Base-by-base conservation (phyloP, 2,797 vertebrate species). In the Echeneis naucrates region DNA sequence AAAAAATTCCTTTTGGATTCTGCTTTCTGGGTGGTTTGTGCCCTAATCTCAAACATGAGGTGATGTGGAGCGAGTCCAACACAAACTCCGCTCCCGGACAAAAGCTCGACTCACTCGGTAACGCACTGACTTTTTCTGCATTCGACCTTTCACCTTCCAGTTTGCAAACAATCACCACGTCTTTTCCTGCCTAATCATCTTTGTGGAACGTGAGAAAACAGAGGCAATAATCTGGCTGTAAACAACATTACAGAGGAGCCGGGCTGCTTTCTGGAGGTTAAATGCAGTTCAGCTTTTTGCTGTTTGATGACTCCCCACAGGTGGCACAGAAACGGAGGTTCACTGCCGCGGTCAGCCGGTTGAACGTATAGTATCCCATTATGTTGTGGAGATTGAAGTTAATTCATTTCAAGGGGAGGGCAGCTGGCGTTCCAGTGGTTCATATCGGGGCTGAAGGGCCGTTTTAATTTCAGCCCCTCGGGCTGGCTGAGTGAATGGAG, bases 1-100 rank as follows among this genome's bases (percentile, higher is more conserved):
- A 87, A 91, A 89, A 94, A 86, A 93, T 89, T 93, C 87, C 87
- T 91, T 27, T 59, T 83, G 87, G 84, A 88, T 88, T 24, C 62
- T 58, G 81, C 91, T 88, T 77, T 90, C 84, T 94, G 92, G 93
- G 93, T 92, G 92, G 92, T 72, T 90, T 81, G 78, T 75, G 75
- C 76, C 64, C 50, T 91, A 90, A 93, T 92, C 91, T 89, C 83
- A 47, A 87, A 87, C 91, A 91, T 92, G 92, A 92, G 91, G 88
- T 75, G 89, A 90, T 84, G 86, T 94, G 93, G 93, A 91, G 61
- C 14, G 1, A 2, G 40, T 87, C 92, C 93, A 92, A 91, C 68
- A 85, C 70, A 93, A 92, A 93, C 89, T 65, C 74, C 19, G 26
- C 81, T 77, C 77, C 84, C 81, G 89, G 88, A 92, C 90, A 89